Base-by-base conservation (phyloP, 2,888 invertebrate species). In the Coelinius sp. region DNA sequence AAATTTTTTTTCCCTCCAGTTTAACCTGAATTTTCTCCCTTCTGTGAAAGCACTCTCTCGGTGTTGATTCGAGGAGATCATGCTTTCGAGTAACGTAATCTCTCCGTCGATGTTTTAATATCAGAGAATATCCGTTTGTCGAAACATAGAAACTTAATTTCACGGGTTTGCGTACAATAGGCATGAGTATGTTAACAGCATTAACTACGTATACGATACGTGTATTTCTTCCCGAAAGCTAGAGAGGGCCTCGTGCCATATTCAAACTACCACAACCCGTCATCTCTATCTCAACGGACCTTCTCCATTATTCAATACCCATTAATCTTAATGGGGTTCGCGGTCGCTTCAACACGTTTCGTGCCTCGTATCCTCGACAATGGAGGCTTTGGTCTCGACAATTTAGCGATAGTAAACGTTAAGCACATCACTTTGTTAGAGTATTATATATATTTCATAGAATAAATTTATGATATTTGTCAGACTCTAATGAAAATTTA, bases 311-410 rank as follows among this genome's bases (percentile, higher is more conserved):
- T 82, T 80, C 81, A 82, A 83, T 81, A 82, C 75, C 83, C 84
- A 84, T 84, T 84, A 83, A 84, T 82, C 83, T 83, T 83, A 83
- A 84, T 84, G 82, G 79, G 76, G 79, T 77, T 76, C 76, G 78
- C 78, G 81, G 79, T 80, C 79, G 80, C 79, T 81, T 81, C 79
- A 80, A 80, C 82, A 80, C 82, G 83, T 83, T 79, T 77, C 77
- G 76, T 79, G 77, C 74, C 76, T 67, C 25, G 63, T 31, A 69
- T 44, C 68, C 79, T 59, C 71, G 73, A 81, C 82, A 82, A 80
- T 79, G 76, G 75, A 73, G 75, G 72, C 73, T 74, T 71, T 70
- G 64, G 73, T 73, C 74, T 74, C 73, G 75, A 77, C 80, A 77
- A 81, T 82, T 80, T 77, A 76, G 71, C 77, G 70, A 77, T 75